These are phyloP conservation scores for Cerceris ruficornis DNA, from an alignment of 2,888 invertebrate genomes.

Conservation along the genomic window DNA sequence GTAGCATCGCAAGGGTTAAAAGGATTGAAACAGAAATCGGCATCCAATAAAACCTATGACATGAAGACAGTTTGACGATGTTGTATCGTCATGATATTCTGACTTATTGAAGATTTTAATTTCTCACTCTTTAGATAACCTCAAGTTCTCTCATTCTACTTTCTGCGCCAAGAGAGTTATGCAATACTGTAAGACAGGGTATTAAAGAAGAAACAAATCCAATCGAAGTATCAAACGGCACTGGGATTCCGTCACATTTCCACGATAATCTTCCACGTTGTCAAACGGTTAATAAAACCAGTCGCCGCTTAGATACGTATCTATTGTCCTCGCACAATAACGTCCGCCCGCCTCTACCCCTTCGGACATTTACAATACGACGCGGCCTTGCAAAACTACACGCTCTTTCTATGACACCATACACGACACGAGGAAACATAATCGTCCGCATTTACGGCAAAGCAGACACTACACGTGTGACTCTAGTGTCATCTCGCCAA, in stretches of 20 bases:
- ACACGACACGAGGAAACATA: conserved; percentile 33
- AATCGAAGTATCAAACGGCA: neutral
- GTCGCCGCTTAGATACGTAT: conserved; percentile 75
- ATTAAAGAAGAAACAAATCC: neutral
- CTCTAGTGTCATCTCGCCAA: conserved; percentile 42
- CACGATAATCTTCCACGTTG: conserved; percentile 63
- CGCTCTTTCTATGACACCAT: conserved; percentile 48
- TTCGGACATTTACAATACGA: conserved; percentile 66
- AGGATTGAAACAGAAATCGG: no score
- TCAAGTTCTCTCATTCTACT: no score
- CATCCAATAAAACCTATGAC: no score
- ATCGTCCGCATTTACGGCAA: conserved; percentile 26
- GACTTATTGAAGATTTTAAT: no score
- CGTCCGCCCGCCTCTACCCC: conserved; percentile 64
- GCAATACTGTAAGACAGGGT: no score
- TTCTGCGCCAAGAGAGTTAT: no score
- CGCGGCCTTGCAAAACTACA: conserved; percentile 67
- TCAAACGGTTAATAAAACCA: conserved; percentile 76
- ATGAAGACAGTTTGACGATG: no score
- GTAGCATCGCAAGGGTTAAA: no score
- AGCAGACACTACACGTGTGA: conserved; percentile 27
- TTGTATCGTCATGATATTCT: no score
- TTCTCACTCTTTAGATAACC: no score
- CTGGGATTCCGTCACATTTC: conserved; percentile 70
- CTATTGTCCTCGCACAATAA: conserved; percentile 73